Percentiles rank a stretch among this genome's conserved stretches.
Evolutionary conservation across 2,797 vertebrate species (phyloP).

Genomic region (Arremon aurantiirostris): DNA sequence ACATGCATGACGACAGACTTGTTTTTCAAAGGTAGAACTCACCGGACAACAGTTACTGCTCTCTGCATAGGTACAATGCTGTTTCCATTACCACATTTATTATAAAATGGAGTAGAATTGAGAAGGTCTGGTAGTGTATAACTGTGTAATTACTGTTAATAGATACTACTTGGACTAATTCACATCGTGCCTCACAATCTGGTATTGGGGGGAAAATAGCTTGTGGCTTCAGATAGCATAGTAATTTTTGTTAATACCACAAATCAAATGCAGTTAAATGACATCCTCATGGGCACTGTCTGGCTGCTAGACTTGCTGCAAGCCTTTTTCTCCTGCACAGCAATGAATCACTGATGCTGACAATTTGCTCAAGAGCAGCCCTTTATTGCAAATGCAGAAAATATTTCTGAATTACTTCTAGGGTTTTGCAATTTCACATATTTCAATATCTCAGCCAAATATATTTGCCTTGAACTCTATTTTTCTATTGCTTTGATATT

Average conservation of each 20-base stretch:
- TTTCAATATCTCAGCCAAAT: slow-evolving; percentile 5
- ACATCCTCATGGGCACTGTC: neutral
- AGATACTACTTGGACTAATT: neutral
- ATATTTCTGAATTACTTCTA: neutral
- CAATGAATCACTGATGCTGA: neutral
- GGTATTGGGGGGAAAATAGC: neutral
- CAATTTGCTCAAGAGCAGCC: neutral
- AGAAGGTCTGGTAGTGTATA: neutral
- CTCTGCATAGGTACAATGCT: neutral
- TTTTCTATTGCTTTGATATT: slow-evolving; percentile 10
- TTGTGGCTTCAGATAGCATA: neutral
- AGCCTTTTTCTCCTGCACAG: neutral
- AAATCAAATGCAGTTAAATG: slow-evolving; percentile 11
- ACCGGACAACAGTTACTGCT: neutral
- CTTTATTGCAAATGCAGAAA: neutral
- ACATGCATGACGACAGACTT: neutral
- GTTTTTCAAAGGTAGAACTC: neutral
- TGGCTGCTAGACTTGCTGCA: neutral
- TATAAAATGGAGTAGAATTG: neutral
- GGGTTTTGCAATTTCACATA: neutral
- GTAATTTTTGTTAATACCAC: neutral
- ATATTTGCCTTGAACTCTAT: neutral
- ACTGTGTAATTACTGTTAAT: neutral
- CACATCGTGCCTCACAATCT: neutral
- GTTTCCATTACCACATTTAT: neutral